phyloP scores from a whole-genome alignment of 2,888 invertebrate species.

The Cheilosia pagana region DNA sequence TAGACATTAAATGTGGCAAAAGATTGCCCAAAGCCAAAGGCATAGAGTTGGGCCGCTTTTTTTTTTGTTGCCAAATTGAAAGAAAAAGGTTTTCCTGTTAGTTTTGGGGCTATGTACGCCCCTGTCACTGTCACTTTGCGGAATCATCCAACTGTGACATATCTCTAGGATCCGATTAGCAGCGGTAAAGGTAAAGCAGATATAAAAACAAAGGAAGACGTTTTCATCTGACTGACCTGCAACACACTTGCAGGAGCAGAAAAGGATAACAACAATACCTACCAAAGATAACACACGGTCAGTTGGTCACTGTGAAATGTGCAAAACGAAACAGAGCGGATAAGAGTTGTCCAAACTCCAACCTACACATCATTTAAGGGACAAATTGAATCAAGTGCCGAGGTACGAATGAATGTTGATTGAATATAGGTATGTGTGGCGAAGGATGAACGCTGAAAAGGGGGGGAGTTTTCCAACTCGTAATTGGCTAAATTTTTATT shows the following conservation, averaged over 20 bases:
- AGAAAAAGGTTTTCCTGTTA: slow-evolving; percentile 3
- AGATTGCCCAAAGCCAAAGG: slow-evolving; percentile 18
- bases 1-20: slow-evolving; percentile 48
- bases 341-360: background rate
- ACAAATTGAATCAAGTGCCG: slow-evolving; percentile 58
- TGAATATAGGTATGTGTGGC: slow-evolving; percentile 32
- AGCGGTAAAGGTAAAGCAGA: slow-evolving; percentile 35
- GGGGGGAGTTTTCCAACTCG: slow-evolving; percentile 12
- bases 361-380: slow-evolving; percentile 28
- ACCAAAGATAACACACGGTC: slow-evolving; percentile 25
- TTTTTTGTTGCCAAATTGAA: slow-evolving; percentile 22
- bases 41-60: background rate
- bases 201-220: background rate
- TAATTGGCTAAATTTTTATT: slow-evolving; percentile 64
- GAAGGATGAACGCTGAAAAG: background rate
- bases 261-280: slow-evolving; percentile 1
- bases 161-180: slow-evolving; percentile 55
- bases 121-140: slow-evolving; percentile 37
- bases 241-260: background rate
- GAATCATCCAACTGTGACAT: slow-evolving; percentile 49
- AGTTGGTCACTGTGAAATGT: slow-evolving; percentile 6
- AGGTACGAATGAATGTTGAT: slow-evolving; percentile 58
- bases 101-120: slow-evolving; percentile 4
- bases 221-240: slow-evolving; percentile 35
- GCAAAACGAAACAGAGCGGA: background rate